Evolutionary conservation across 2,888 invertebrate species (phyloP).

Genomic region (Hydraecia micacea): DNA sequence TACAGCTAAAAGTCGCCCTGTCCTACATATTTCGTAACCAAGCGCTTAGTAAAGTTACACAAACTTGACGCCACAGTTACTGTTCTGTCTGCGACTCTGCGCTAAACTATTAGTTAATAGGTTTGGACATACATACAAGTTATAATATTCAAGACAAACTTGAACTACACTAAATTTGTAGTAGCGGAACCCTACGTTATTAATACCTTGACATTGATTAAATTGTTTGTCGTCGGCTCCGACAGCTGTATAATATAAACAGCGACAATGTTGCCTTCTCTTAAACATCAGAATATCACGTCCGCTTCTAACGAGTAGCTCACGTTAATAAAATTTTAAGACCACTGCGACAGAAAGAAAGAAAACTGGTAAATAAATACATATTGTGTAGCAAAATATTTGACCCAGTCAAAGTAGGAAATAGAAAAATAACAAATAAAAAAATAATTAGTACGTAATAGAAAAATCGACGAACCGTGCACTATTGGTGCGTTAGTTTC

Average conservation of each 20-base stretch:
- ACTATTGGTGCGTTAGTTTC: background rate
- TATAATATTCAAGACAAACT: constrained; percentile 47
- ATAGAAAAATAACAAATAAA: too few relatives aligned
- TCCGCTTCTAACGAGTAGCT: constrained; percentile 20
- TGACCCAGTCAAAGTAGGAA: background rate
- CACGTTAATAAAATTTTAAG: constrained; percentile 26
- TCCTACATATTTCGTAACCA: constrained; percentile 27
- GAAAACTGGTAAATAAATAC: background rate
- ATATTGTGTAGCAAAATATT: constrained; percentile 1
- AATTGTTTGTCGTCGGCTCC: constrained; percentile 38
- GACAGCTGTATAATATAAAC: constrained; percentile 34
- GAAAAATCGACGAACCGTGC: background rate
- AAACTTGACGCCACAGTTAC: constrained; percentile 17
- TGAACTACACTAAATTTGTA: constrained; percentile 39
- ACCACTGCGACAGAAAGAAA: constrained; percentile 17
- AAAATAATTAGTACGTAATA: background rate
- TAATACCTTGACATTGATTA: constrained; percentile 54
- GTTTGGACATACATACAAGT: constrained; percentile 41
- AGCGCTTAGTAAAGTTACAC: constrained; percentile 32
- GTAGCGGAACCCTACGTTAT: constrained; percentile 26
- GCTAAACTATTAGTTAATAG: constrained; percentile 41
- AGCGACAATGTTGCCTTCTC: constrained; percentile 35
- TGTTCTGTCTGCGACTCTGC: constrained; percentile 3
- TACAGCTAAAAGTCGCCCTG: constrained; percentile 1
- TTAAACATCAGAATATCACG: constrained; percentile 37